Percentiles rank a stretch among this genome's conserved stretches.
phyloP scores from a whole-genome alignment of 1,140 invertebrate genomes.

The Hyposmocoma kahamanoa region DNA sequence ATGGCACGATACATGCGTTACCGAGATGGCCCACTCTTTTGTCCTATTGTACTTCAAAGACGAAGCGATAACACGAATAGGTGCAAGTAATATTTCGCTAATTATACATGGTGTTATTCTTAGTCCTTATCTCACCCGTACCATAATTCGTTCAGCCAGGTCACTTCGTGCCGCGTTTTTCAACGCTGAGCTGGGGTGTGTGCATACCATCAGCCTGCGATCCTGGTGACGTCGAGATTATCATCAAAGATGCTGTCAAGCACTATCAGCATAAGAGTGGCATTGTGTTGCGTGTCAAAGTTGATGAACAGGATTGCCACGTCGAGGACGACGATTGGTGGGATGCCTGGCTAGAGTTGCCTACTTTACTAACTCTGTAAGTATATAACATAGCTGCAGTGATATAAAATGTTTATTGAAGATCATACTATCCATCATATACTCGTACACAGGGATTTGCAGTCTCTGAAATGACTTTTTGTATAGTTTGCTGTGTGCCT shows the following conservation, averaged over 20 bases:
- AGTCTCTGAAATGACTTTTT: too few relatives aligned
- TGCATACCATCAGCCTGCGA: constrained; percentile 79
- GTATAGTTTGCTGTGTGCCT: too few relatives aligned
- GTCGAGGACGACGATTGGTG: constrained; percentile 58
- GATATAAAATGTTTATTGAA: too few relatives aligned
- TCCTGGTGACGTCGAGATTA: constrained; percentile 73
- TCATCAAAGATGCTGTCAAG: constrained; percentile 73
- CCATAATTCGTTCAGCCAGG: constrained; percentile 74
- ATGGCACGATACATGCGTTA: too few relatives aligned
- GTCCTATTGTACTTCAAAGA: too few relatives aligned
- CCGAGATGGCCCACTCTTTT: too few relatives aligned
- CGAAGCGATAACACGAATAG: too few relatives aligned
- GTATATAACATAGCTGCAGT: constrained; percentile 18
- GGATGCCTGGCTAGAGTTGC: constrained; percentile 64
- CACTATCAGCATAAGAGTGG: constrained; percentile 75
- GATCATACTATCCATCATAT: too few relatives aligned
- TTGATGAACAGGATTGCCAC: constrained; percentile 76
- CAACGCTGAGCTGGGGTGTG: constrained; percentile 79
- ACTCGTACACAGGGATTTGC: too few relatives aligned
- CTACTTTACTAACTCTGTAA: constrained; percentile 65
- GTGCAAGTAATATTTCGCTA: too few relatives aligned
- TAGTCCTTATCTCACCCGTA: constrained; percentile 28
- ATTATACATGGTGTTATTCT: too few relatives aligned
- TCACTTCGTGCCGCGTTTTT: constrained; percentile 81
- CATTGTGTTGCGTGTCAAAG: constrained; percentile 74